phyloP scores from a whole-genome alignment of 1,140 invertebrate species.

The Drosophila lowei region DNA sequence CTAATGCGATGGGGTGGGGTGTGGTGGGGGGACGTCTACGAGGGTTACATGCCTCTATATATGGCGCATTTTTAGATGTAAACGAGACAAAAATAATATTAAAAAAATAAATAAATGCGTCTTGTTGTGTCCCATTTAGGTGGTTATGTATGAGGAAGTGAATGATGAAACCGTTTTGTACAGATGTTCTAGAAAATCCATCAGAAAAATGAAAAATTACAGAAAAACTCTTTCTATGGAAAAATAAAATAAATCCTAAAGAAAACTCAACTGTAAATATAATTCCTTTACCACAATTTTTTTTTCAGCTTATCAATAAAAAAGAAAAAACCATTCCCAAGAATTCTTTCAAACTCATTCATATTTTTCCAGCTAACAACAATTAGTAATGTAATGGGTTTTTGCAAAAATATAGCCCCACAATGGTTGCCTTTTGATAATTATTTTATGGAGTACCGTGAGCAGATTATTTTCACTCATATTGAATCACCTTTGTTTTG shows the following conservation, averaged over 20 bases:
- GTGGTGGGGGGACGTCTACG: neutral
- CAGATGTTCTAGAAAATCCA: neutral
- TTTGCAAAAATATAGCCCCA: neutral
- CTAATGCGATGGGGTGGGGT: slow-evolving; percentile 5
- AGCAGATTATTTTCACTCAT: slow-evolving; percentile 10
- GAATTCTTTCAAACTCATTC: neutral
- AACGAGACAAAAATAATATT: slow-evolving; percentile 39
- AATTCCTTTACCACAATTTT: too few species aligned
- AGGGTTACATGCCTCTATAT: slow-evolving; percentile 20
- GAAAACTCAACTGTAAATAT: too few species aligned
- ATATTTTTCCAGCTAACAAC: slow-evolving; percentile 11
- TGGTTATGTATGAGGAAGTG: slow-evolving; percentile 29
- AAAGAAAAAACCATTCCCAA: too few species aligned
- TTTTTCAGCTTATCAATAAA: too few species aligned
- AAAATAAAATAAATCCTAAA: too few species aligned
- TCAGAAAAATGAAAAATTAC: too few species aligned
- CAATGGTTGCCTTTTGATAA: slow-evolving; percentile 1
- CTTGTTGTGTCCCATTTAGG: neutral
- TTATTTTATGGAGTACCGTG: slow-evolving; percentile 5
- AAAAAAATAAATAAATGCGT: slow-evolving; percentile 14
- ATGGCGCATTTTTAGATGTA: slow-evolving; percentile 44
- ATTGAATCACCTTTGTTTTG: slow-evolving; percentile 6
- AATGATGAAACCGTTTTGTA: slow-evolving; percentile 6
- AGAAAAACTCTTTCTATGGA: too few species aligned
- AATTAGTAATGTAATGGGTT: slow-evolving; percentile 33